These are phyloP conservation scores for Phyllostomus hastatus DNA, from an alignment of 2,113 vertebrate species.

Conservation along the genomic window DNA sequence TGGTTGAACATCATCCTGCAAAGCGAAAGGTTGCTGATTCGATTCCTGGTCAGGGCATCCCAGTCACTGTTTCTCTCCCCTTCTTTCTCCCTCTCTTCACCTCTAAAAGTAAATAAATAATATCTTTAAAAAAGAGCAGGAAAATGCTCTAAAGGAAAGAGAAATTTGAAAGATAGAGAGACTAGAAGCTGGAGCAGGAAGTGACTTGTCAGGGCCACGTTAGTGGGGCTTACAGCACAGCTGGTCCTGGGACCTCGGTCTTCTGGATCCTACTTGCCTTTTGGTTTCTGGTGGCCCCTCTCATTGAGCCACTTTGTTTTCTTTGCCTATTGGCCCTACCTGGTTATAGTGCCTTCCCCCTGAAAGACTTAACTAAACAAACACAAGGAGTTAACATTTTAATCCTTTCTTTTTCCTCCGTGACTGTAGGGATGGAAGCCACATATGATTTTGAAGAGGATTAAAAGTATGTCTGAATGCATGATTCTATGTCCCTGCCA, in stretches of 20 bases:
- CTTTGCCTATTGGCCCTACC: not conserved
- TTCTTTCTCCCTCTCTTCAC: no score
- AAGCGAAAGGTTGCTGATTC: no score
- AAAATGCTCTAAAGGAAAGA: no score
- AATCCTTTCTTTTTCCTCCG: not conserved
- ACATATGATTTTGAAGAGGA: not conserved
- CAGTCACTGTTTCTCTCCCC: no score
- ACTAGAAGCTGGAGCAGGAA: no score
- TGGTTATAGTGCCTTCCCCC: not conserved
- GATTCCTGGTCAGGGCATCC: no score
- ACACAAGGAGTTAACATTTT: not conserved
- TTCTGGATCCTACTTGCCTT: not conserved
- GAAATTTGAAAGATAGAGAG: not conserved
- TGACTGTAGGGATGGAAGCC: not conserved
- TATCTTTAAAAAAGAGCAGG: no score
- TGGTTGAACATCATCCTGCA: no score
- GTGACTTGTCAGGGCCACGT: not conserved
- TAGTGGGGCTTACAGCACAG: not conserved
- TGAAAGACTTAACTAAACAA: not conserved
- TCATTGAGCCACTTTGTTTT: not conserved
- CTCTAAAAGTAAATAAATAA: no score
- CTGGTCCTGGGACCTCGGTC: not conserved
- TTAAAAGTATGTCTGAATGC: not conserved
- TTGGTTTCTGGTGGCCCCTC: not conserved
- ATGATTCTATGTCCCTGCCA: not conserved